phyloP scores from a whole-genome alignment of 1,140 invertebrate genomes.

The Panulirus ornatus region DNA sequence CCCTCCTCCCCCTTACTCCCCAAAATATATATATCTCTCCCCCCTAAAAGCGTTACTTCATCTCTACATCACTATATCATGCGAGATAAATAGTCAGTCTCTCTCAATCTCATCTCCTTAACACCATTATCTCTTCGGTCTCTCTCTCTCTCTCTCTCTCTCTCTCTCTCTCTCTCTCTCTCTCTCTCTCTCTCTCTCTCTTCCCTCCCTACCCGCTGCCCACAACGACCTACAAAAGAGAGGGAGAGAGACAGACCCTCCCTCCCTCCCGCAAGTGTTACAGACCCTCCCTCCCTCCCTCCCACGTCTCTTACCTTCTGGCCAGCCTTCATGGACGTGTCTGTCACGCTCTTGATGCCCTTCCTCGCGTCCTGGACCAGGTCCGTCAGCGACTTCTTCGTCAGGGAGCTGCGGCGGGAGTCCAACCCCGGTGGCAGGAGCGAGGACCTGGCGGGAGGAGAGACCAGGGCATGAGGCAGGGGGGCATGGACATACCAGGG shows the following conservation, averaged over 20 bases:
- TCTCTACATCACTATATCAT: too few relatives aligned
- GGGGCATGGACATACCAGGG: neutral
- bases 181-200: neutral
- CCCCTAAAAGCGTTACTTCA: too few relatives aligned
- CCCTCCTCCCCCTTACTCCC: neutral
- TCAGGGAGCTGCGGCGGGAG: conserved; percentile 41
- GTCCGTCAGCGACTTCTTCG: conserved; percentile 53
- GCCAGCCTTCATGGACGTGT: conserved; percentile 57
- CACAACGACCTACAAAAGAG: neutral
- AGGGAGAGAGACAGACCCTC: too few relatives aligned
- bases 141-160: neutral
- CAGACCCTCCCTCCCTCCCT: neutral
- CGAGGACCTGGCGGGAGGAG: conserved; percentile 17
- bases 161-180: neutral
- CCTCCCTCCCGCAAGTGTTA: too few relatives aligned
- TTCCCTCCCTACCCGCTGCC: neutral
- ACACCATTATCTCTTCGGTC: too few relatives aligned
- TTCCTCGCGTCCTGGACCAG: conserved; percentile 46
- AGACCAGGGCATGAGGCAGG: neutral
- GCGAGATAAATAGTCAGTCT: too few relatives aligned
- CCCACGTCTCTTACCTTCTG: conserved; percentile 36
- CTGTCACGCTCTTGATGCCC: conserved; percentile 41
- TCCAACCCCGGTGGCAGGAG: conserved; percentile 6
- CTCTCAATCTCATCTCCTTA: too few relatives aligned
- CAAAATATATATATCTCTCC: too few relatives aligned